A percentile compares a stretch with the other conserved stretches of the same genome.
phyloP scores from a whole-genome alignment of 64 coral and sea anemone genomes.

The Trachythela sp. region DNA sequence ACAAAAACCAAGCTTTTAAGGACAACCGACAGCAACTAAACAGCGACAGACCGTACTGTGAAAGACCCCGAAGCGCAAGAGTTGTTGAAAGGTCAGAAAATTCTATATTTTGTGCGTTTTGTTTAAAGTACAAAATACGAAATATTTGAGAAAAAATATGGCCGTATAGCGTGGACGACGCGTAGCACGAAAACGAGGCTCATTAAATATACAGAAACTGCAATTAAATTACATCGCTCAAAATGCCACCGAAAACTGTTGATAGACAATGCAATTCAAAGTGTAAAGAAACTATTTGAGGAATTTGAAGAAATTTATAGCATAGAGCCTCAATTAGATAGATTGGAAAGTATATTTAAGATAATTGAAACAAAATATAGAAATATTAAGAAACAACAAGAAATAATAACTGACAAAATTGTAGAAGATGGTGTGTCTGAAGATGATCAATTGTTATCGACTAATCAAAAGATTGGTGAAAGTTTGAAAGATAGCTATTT shows the following conservation, averaged over 20 bases:
- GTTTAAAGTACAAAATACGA: neutral
- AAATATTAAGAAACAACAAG: neutral
- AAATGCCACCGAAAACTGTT: conserved; percentile 12
- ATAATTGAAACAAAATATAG: neutral
- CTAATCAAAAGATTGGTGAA: neutral
- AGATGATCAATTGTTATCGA: neutral
- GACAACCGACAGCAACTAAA: neutral
- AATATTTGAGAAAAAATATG: neutral
- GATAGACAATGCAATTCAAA: neutral
- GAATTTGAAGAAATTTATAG: neutral
- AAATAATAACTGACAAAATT: conserved; percentile 16
- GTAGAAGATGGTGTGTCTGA: neutral
- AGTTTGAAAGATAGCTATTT: neutral
- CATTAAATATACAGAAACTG: neutral
- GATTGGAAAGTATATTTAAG: neutral
- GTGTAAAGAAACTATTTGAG: neutral
- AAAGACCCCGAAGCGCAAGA: neutral
- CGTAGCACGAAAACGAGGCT: neutral
- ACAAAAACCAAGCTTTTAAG: neutral
- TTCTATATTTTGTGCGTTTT: neutral
- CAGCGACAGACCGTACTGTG: neutral
- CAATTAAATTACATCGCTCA: neutral
- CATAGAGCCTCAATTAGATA: neutral
- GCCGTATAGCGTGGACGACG: neutral
- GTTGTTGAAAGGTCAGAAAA: neutral